A percentile compares a stretch with the other conserved stretches of the same genome.
These are phyloP conservation scores for Hypomecis atomaria DNA, from an alignment of 2,888 invertebrate genomes.

Conservation along the genomic window DNA sequence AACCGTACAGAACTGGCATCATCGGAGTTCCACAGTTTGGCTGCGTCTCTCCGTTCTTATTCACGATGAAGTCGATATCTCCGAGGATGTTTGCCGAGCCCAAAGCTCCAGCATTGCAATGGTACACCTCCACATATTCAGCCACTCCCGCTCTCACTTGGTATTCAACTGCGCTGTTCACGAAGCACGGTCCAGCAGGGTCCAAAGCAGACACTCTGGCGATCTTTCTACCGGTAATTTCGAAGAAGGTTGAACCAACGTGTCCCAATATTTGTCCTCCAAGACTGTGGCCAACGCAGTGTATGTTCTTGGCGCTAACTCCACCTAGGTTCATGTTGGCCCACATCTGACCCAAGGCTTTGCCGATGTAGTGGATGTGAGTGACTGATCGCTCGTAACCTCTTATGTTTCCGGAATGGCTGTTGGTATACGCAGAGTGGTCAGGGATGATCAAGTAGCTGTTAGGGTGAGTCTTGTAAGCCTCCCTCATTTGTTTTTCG, in stretches of 20 bases:
- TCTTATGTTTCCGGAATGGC: slow-evolving; percentile 62
- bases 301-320: slow-evolving; percentile 66
- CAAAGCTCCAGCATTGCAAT: slow-evolving; percentile 84
- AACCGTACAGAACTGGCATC: slow-evolving; percentile 68
- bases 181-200: slow-evolving; percentile 78
- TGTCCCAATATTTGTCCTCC: slow-evolving; percentile 74
- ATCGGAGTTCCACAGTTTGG: slow-evolving; percentile 79
- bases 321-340: slow-evolving; percentile 57
- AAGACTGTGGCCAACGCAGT: slow-evolving; percentile 74
- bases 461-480: slow-evolving; percentile 66
- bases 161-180: slow-evolving; percentile 66
- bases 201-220: slow-evolving; percentile 72
- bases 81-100: slow-evolving; percentile 80
- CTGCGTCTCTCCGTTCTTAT: slow-evolving; percentile 84
- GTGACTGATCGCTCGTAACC: slow-evolving; percentile 74
- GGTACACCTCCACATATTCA: slow-evolving; percentile 85
- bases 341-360: slow-evolving; percentile 65
- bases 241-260: slow-evolving; percentile 62
- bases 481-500: slow-evolving; percentile 65
- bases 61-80: slow-evolving; percentile 85
- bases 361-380: slow-evolving; percentile 73
- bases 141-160: slow-evolving; percentile 84
- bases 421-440: slow-evolving; percentile 73
- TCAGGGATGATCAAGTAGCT: slow-evolving; percentile 76
- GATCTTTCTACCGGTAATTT: slow-evolving; percentile 62